phyloP scores from a whole-genome alignment of 2,113 vertebrate genomes.

The Pterocles orientalis region DNA sequence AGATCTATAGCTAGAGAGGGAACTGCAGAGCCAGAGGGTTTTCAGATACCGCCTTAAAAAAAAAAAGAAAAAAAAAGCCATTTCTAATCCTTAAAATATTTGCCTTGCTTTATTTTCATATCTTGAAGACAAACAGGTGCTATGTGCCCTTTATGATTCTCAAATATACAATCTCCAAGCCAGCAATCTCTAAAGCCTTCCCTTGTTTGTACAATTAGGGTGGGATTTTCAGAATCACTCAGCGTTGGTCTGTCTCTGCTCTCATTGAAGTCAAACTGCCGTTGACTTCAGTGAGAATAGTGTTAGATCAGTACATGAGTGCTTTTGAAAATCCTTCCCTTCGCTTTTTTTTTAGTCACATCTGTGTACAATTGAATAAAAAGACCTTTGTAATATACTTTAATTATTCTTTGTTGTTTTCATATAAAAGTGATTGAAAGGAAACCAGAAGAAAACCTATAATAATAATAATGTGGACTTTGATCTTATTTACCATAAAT shows the following conservation, averaged over 20 bases:
- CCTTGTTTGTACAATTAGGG: conserved; percentile 67
- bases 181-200: conserved; percentile 58
- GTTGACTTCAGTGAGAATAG: neutral
- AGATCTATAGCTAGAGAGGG: neutral
- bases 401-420: conserved; percentile 49
- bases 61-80: neutral
- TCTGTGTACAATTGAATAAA: conserved; percentile 50
- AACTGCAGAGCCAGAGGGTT: conserved; percentile 27
- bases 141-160: conserved; percentile 66
- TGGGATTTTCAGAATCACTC: conserved; percentile 41
- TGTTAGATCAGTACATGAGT: neutral
- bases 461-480: conserved; percentile 52
- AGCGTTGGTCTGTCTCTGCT: neutral
- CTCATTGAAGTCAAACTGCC: conserved; percentile 30
- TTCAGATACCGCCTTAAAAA: conserved; percentile 16
- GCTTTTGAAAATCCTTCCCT: conserved; percentile 16
- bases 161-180: conserved; percentile 56
- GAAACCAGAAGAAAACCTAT: conserved; percentile 31
- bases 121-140: conserved; percentile 69
- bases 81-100: conserved; percentile 71
- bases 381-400: conserved; percentile 45
- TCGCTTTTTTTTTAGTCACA: neutral
- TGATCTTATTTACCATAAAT: conserved; percentile 53
- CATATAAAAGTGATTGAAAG: conserved; percentile 50
- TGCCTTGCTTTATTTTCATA: conserved; percentile 70